Evolutionary conservation across 2,113 vertebrate genomes (phyloP).

Genomic region (Tragelaphus strepsiceros): DNA sequence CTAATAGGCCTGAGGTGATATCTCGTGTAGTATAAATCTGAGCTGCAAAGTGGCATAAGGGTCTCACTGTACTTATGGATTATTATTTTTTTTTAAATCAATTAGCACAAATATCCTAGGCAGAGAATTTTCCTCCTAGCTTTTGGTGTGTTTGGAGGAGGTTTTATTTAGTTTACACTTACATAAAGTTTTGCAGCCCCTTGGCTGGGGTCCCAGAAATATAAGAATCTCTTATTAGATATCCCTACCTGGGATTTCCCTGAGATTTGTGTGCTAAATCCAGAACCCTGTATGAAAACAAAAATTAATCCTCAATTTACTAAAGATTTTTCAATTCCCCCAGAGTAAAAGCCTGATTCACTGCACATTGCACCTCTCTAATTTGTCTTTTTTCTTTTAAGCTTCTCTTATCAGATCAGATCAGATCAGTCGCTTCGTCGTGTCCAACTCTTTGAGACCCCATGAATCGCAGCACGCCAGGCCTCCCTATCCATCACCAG

Average conservation of each 20-base stretch:
- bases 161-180: not conserved
- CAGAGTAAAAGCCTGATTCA: not conserved
- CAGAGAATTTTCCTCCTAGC: not conserved
- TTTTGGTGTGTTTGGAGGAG: not conserved
- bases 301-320: not conserved
- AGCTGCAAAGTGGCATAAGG: not conserved
- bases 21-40: not conserved
- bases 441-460: too few relatives aligned
- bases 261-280: not conserved
- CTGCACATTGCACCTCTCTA: not conserved
- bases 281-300: not conserved
- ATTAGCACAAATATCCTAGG: not conserved
- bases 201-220: not conserved
- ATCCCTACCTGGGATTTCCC: not conserved
- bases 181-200: not conserved
- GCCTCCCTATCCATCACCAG: too few relatives aligned
- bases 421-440: too few relatives aligned
- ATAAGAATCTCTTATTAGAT: not conserved
- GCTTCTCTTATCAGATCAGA: not conserved
- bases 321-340: not conserved
- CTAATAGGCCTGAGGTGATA: not conserved
- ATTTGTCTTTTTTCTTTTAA: not conserved
- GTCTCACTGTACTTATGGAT: not conserved
- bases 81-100: not conserved
- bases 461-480: too few relatives aligned